Evolutionary conservation across 2,113 vertebrate genomes (phyloP).

Genomic region (Entelurus aequoreus): DNA sequence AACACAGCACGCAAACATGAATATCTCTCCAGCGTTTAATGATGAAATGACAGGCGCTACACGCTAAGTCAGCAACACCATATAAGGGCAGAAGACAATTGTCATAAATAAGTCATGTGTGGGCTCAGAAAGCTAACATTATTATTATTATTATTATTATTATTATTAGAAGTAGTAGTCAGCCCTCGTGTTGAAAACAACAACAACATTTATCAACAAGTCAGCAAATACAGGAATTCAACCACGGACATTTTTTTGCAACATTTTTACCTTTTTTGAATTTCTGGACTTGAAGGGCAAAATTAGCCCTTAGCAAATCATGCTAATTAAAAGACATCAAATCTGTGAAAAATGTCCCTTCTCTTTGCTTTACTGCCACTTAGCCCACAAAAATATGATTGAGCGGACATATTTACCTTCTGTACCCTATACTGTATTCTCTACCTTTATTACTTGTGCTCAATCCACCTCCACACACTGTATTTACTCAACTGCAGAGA

Average conservation of each 20-base stretch:
- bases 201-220: slow-evolving; percentile 21
- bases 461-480: too few relatives aligned
- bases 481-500: too few relatives aligned
- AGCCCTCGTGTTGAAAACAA: slow-evolving; percentile 9
- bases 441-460: too few relatives aligned
- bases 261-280: too few relatives aligned
- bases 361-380: slow-evolving; percentile 24
- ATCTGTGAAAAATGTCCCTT: slow-evolving; percentile 37
- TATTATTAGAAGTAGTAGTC: slow-evolving; percentile 9
- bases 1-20: slow-evolving; percentile 43
- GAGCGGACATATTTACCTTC: too few relatives aligned
- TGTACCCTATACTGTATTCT: too few relatives aligned
- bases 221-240: slow-evolving; percentile 33
- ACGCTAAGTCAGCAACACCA: slow-evolving; percentile 69
- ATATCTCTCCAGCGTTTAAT: slow-evolving; percentile 69
- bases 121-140: background rate
- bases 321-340: slow-evolving; percentile 34
- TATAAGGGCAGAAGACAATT: slow-evolving; percentile 64
- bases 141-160: background rate
- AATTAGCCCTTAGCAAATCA: slow-evolving; percentile 26
- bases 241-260: slow-evolving; percentile 2
- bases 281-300: slow-evolving; percentile 27
- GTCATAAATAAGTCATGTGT: slow-evolving; percentile 21
- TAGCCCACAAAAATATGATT: background rate
- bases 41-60: slow-evolving; percentile 73